Evolutionary conservation across 2,888 invertebrate species (phyloP), one percentile per base, ranked within the genome.

Genomic region (Panzeria rudis): DNA sequence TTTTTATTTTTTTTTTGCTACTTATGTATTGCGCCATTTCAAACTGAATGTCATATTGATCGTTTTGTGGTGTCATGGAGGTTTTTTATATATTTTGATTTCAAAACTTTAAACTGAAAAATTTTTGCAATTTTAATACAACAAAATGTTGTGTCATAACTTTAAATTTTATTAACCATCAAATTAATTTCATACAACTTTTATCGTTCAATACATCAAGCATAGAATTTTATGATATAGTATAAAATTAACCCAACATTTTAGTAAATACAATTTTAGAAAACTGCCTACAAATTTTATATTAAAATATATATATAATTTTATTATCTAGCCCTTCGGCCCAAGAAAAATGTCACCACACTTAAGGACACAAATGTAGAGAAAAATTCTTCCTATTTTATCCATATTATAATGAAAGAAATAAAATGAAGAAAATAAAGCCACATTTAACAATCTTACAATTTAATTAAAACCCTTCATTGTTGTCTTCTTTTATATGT

Each of bases 381-480:
- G 6, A 23, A 62, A 62, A 15, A 32, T 66, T 64, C n/a, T 25
- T 72, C 20, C 29, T 29, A 50, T 35, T n/a, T n/a, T 56, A 41
- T 32, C 32, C 23, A 47, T 44, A 66, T 66, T 7, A 29, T 17
- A 29, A 15, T 11, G 5, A n/a, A 52, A 41, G 69, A 23, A 62
- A 75, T 38, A 52, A 62, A 41, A 29, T 13, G 23, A 66, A 41
- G 32, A 54, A 68, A 52, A 75, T 35, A 69, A 82, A 54, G 69
- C 62, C 75, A 69, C 62, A 76, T 82, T 82, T 62, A 62, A 76
- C 69, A 76, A 62, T 76, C 61, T 76, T 69, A 76, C 69, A 82
- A 82, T 82, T 82, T 82, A 82, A 82, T 82, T 82, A 82, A 82
- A 76, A 68, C 20, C 62, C 47, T 66, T 62, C 64, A 64, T 71